Conservation (phyloP, 2,888 invertebrate genomes). For the Parnassius smintheus region DNA sequence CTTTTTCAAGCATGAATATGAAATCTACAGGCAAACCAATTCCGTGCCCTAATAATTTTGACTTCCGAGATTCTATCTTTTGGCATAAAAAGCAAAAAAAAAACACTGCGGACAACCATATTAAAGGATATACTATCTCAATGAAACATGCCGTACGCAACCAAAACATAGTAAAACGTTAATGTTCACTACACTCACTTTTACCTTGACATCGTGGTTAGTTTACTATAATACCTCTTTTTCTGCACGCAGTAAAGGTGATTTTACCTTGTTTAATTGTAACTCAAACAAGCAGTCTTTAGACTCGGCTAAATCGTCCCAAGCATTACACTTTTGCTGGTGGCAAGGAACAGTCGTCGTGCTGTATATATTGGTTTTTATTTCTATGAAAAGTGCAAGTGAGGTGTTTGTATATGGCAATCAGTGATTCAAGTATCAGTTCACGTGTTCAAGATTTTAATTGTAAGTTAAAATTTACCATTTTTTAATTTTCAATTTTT, state of each 20-base stretch:
- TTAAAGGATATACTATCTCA: slow-evolving; percentile 2
- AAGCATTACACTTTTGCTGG: slow-evolving; percentile 32
- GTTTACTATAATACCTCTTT: slow-evolving; percentile 5
- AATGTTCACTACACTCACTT: slow-evolving; percentile 19
- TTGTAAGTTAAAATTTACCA: slow-evolving; percentile 3
- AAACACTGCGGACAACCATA: neutral
- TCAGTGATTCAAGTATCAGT: neutral
- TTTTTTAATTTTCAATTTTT: slow-evolving; percentile 4
- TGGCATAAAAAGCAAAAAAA: neutral
- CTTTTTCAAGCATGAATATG: no score
- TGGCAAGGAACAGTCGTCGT: slow-evolving; percentile 31
- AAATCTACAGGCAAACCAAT: no score
- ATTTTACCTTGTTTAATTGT: neutral
- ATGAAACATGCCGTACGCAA: slow-evolving; percentile 16
- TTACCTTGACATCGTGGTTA: slow-evolving; percentile 4
- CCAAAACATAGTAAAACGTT: slow-evolving; percentile 18
- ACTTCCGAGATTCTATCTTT: neutral
- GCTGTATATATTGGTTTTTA: slow-evolving; percentile 10
- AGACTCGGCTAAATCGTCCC: slow-evolving; percentile 21
- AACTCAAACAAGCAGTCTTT: slow-evolving; percentile 13
- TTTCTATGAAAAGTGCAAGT: slow-evolving; percentile 14
- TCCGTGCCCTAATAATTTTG: no score
- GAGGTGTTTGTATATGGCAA: slow-evolving; percentile 11
- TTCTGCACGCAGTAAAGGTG: neutral
- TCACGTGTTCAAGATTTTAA: slow-evolving; percentile 5